Conservation (phyloP, 2,113 vertebrate genomes). For the Eira barbara region DNA sequence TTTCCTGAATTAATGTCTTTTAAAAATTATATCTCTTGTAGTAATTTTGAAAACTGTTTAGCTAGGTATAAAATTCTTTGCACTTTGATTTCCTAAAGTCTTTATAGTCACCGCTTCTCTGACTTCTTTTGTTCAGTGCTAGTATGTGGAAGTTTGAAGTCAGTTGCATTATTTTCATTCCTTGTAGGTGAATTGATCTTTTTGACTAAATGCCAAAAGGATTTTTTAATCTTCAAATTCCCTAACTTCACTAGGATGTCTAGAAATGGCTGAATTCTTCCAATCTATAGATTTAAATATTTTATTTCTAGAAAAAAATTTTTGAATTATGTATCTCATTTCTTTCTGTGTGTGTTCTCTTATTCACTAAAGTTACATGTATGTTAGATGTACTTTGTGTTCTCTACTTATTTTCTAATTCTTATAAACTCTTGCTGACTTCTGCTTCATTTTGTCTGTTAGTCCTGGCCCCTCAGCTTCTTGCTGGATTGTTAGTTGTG, state of each 20-base stretch:
- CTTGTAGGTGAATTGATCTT: background rate
- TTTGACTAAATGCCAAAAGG: background rate
- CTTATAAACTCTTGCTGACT: background rate
- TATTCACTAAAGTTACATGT: background rate
- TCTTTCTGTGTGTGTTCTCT: background rate
- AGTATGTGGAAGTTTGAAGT: conserved; percentile 6
- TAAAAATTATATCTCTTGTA: background rate
- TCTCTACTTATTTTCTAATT: background rate
- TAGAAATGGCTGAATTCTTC: background rate
- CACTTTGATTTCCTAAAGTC: background rate
- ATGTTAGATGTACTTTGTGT: background rate
- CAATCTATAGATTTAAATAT: background rate
- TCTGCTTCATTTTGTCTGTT: background rate
- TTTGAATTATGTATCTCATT: background rate
- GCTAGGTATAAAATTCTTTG: conserved; percentile 48
- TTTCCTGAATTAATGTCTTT: background rate
- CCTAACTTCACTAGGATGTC: background rate
- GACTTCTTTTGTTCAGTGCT: background rate
- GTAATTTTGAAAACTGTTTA: conserved; percentile 44
- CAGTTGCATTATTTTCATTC: background rate
- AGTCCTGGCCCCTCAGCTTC: background rate
- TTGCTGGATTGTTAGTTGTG: background rate
- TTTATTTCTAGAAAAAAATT: background rate
- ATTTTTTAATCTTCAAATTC: background rate
- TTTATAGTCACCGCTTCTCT: background rate